Percentiles rank a stretch among this genome's conserved stretches.
Evolutionary conservation across 2,113 vertebrate genomes (phyloP).

Genomic region (Climacteris rufus): DNA sequence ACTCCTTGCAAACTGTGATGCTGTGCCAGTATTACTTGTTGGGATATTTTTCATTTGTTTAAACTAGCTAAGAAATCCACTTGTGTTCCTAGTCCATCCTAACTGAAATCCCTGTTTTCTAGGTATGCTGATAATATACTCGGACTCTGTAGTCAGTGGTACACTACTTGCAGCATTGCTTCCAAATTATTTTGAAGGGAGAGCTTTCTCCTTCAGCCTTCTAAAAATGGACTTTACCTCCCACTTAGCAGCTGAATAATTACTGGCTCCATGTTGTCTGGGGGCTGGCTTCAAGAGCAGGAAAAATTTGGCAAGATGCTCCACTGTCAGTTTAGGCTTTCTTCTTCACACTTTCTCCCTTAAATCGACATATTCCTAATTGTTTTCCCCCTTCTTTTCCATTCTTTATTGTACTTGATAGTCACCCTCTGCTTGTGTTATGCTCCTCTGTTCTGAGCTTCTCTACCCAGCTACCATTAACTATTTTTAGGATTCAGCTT

Average conservation of each 20-base stretch:
- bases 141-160: background rate
- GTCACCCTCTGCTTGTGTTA: background rate
- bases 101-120: background rate
- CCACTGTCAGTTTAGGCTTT: background rate
- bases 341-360: background rate
- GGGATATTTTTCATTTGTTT: background rate
- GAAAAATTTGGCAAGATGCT: background rate
- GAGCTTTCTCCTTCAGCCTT: background rate
- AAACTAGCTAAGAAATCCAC: background rate
- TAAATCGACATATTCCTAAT: background rate
- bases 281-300: background rate
- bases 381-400: background rate
- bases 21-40: background rate
- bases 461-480: background rate
- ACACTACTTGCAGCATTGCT: background rate
- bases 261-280: constrained; percentile 4
- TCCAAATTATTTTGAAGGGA: background rate
- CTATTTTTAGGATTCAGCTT: background rate
- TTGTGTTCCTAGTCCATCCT: background rate
- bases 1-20: background rate
- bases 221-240: background rate
- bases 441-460: background rate
- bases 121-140: background rate
- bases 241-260: background rate
- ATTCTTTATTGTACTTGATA: background rate